These are phyloP conservation scores for Carcharodon carcharias DNA, from an alignment of 2,797 vertebrate genomes.

Conservation along the genomic window DNA sequence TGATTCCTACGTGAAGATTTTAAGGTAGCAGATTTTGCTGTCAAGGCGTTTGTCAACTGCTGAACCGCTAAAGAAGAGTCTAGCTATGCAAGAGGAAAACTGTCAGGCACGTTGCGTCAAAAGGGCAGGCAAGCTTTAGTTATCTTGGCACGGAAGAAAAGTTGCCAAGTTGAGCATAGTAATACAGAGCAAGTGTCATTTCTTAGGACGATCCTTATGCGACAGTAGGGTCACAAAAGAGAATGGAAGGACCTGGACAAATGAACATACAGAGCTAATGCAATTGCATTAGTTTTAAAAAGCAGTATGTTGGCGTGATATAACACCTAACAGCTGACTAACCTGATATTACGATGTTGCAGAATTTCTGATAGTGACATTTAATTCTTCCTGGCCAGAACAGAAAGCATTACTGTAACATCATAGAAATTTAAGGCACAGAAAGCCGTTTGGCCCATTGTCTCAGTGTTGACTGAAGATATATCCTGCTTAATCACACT, in stretches of 20 bases:
- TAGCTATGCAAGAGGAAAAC: not conserved
- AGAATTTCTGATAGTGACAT: not conserved
- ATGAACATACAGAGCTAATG: not conserved
- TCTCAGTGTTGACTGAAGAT: not conserved
- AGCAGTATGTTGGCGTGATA: not conserved
- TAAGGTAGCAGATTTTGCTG: not conserved
- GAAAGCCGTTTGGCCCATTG: not conserved
- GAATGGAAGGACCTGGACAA: not conserved
- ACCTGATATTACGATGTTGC: too few species aligned
- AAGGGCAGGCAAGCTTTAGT: not conserved
- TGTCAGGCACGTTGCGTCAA: not conserved
- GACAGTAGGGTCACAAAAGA: not conserved
- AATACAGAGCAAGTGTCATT: not conserved
- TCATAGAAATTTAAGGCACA: not conserved
- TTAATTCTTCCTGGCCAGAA: not conserved
- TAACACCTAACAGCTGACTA: not conserved
- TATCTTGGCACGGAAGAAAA: not conserved
- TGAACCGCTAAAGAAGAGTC: not conserved
- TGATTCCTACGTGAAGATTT: too few species aligned
- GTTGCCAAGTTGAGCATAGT: not conserved
- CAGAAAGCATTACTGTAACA: not conserved
- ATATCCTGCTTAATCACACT: not conserved
- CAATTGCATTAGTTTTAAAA: not conserved
- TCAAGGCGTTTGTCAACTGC: not conserved
- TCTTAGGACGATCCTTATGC: not conserved